Base-by-base conservation (phyloP, 2,888 invertebrate species). In the Aethes cnicana region DNA sequence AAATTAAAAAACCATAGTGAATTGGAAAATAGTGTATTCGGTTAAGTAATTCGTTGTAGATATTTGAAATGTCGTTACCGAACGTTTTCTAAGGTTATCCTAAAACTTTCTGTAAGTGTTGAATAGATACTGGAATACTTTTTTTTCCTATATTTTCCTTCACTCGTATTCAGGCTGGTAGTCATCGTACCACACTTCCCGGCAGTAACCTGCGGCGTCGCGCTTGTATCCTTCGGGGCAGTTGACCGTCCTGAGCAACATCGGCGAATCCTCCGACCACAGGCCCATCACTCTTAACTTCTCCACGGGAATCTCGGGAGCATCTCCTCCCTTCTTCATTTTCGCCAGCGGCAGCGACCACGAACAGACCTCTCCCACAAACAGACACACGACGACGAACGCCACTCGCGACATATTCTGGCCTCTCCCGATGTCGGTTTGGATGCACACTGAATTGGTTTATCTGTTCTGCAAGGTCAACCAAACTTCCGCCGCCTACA, bases 151-250 rank as follows among this genome's bases (percentile, higher is more conserved):
- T n/a, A n/a, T n/a, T n/a, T n/a, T n/a, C n/a, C n/a, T n/a, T n/a
- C n/a, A 43, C 7, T 25, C 16, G 39, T 8, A 12, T 16, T n/a
- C n/a, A n/a, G 23, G 16, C 0, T 39, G 17, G 28, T 64, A 58
- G 4, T 72, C 68, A 23, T 72, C 74, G 47, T 66, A 80, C 83
- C 85, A 87, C 50, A 86, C 82, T 59, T 84, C 81, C 12, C 86
- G 76, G 47, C 86, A 86, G 17, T 64, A 58, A 8, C 81, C 80
- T 0, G 61, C 55, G 9, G 69, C 28, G 47, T 84, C 86, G 59
- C 64, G 35, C 50, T 69, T 56, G 9, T 57, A 69, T 11, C 84
- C 85, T 1, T 68, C 63, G 0, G 74, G 74, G 36, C 85, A 86
- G 1, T 43, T 58, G 3, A 18, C 41, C 3, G 37, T 36, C 6